Evolutionary conservation across 2,888 invertebrate genomes (phyloP).

Genomic region (Pediacus dermestoides): DNA sequence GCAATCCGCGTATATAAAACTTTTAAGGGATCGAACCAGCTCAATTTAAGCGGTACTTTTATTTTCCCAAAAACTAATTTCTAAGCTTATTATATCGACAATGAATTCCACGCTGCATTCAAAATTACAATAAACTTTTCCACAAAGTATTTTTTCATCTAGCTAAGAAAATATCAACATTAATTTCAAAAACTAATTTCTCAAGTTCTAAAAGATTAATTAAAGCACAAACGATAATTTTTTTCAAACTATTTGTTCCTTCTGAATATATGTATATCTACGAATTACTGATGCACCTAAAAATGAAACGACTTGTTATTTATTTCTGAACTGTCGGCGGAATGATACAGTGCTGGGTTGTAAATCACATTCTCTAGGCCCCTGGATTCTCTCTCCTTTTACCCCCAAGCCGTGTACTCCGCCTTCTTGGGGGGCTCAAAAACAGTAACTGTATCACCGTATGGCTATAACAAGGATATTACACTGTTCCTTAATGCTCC

Average conservation of each 20-base stretch:
- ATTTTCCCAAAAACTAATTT: constrained; percentile 15
- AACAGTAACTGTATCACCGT: constrained; percentile 9
- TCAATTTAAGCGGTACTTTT: constrained; percentile 13
- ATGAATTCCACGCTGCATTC: too few relatives aligned
- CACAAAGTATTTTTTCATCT: too few relatives aligned
- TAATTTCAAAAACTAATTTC: too few relatives aligned
- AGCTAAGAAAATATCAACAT: too few relatives aligned
- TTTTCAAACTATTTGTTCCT: too few relatives aligned
- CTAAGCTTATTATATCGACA: constrained; percentile 12
- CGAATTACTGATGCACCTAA: constrained; percentile 4
- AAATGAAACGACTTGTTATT: not conserved
- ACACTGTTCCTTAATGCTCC: constrained; percentile 17
- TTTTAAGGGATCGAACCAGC: constrained; percentile 16
- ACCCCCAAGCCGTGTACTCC: constrained; percentile 1
- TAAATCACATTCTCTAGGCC: constrained; percentile 37
- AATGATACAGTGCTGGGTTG: constrained; percentile 40
- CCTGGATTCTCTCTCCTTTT: constrained; percentile 1
- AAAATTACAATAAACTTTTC: too few relatives aligned
- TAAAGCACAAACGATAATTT: too few relatives aligned
- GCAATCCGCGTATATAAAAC: constrained; percentile 25
- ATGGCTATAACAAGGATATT: too few relatives aligned
- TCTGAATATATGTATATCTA: too few relatives aligned
- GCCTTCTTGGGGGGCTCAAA: constrained; percentile 8
- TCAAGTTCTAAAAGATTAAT: too few relatives aligned
- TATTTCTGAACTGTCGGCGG: constrained; percentile 36